phyloP scores from a whole-genome alignment of 2,888 invertebrate genomes.

The Junonia oenone region DNA sequence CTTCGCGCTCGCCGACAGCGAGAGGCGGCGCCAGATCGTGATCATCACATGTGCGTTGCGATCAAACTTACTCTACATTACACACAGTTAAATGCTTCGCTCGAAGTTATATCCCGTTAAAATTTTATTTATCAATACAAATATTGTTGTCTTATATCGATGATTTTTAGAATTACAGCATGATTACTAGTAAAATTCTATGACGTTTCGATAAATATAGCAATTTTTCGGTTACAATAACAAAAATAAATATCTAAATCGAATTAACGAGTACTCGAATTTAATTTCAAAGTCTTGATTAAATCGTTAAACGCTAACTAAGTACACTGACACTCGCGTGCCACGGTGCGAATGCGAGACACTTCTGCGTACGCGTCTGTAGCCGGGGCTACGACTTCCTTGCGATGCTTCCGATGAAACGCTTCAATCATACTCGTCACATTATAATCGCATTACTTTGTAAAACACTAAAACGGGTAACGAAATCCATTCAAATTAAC shows the following conservation, averaged over 20 bases:
- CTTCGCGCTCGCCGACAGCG: conserved; percentile 65
- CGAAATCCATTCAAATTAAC: conserved; percentile 49
- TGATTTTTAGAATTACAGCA: conserved; percentile 35
- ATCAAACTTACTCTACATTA: conserved; percentile 49
- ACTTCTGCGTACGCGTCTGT: conserved; percentile 16
- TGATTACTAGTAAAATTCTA: conserved; percentile 49
- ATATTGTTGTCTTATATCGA: conserved; percentile 25
- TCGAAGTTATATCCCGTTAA: conserved; percentile 35
- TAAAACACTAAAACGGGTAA: conserved; percentile 54
- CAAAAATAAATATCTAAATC: conserved; percentile 80
- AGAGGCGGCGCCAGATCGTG: conserved; percentile 48
- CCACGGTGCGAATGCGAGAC: conserved; percentile 11
- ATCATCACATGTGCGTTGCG: conserved; percentile 41
- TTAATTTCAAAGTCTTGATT: conserved; percentile 66
- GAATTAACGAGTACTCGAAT: conserved; percentile 71
- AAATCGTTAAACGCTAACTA: conserved; percentile 68
- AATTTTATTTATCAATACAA: conserved; percentile 17
- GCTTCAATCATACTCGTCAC: conserved; percentile 38
- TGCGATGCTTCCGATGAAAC: conserved; percentile 42
- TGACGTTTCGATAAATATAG: conserved; percentile 62
- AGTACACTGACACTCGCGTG: conserved; percentile 63
- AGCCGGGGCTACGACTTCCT: conserved; percentile 37
- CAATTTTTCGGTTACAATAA: conserved; percentile 70
- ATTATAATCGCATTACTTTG: conserved; percentile 19
- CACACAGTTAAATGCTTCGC: conserved; percentile 66